These are phyloP conservation scores for Anhinga anhinga DNA, from an alignment of 2,113 vertebrate species.

Conservation along the genomic window DNA sequence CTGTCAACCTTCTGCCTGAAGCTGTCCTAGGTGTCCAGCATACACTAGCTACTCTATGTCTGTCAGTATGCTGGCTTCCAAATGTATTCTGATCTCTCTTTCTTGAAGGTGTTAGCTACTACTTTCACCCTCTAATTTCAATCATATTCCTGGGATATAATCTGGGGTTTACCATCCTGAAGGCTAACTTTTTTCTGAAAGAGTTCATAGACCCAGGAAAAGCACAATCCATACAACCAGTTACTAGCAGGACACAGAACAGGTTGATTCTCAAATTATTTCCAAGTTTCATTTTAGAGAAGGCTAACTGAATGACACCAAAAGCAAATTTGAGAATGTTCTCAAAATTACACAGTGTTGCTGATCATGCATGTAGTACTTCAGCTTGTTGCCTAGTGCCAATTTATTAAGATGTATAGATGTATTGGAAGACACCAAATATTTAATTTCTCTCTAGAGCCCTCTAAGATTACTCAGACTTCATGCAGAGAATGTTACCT, in stretches of 20 bases:
- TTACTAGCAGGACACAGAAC: not conserved
- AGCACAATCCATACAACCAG: rapidly evolving
- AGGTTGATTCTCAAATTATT: not conserved
- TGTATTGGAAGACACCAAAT: not conserved
- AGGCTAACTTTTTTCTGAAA: not conserved
- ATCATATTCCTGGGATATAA: not conserved
- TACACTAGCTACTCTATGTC: not conserved
- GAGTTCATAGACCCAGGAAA: not conserved
- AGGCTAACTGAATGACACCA: not conserved
- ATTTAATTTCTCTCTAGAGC: not conserved
- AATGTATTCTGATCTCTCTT: not conserved
- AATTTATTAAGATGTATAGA: not conserved
- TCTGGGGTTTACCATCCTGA: not conserved
- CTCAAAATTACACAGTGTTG: not conserved
- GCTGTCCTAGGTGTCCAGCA: not conserved
- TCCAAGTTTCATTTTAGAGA: not conserved
- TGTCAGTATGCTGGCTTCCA: not conserved
- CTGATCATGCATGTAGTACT: not conserved
- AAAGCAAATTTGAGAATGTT: not conserved
- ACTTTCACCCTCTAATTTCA: not conserved
- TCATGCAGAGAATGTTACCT: not conserved
- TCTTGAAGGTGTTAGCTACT: not conserved
- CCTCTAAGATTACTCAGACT: not conserved
- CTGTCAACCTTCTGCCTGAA: not conserved
- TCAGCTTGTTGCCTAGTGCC: not conserved